A percentile compares a stretch with the other conserved stretches of the same genome.
Conservation (phyloP, 2,888 invertebrate genomes). For the Caenorhabditis sp. region DNA sequence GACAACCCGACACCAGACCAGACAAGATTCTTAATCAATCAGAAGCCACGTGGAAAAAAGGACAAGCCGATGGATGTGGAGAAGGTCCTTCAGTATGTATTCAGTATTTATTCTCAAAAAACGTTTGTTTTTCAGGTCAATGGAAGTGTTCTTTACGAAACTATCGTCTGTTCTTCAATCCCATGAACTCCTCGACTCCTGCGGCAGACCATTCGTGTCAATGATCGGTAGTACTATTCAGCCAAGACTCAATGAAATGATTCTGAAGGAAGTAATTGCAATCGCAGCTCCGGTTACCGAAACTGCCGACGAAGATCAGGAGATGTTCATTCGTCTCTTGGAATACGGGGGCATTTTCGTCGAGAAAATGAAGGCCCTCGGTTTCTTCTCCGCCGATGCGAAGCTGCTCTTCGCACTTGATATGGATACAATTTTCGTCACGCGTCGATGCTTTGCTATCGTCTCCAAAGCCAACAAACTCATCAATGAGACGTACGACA, state of each 20-base stretch:
- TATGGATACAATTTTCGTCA: constrained; percentile 71
- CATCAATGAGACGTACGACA: constrained; percentile 73
- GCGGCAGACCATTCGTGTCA: constrained; percentile 43
- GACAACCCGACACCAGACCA: constrained; percentile 48
- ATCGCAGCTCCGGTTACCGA: constrained; percentile 61
- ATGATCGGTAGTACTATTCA: constrained; percentile 51
- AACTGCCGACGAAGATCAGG: constrained; percentile 54
- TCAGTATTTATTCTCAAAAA: background rate
- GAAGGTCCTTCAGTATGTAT: constrained; percentile 56
- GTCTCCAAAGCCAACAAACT: constrained; percentile 76
- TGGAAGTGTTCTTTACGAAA: constrained; percentile 57
- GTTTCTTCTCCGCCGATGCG: constrained; percentile 62
- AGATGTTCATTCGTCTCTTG: constrained; percentile 34
- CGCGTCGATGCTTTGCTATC: constrained; percentile 76
- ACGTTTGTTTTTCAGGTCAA: constrained; percentile 24
- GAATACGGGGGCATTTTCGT: constrained; percentile 53
- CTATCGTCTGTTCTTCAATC: constrained; percentile 56
- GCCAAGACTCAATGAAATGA: constrained; percentile 34
- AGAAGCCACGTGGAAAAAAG: constrained; percentile 41
- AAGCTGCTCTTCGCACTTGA: constrained; percentile 52
- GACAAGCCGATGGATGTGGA: constrained; percentile 58
- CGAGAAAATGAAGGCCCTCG: constrained; percentile 45
- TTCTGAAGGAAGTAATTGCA: constrained; percentile 60
- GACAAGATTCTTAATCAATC: constrained; percentile 50
- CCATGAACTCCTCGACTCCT: constrained; percentile 54